Evolutionary conservation across 1,140 invertebrate species (phyloP).

Genomic region (Xylocopa sonorina): DNA sequence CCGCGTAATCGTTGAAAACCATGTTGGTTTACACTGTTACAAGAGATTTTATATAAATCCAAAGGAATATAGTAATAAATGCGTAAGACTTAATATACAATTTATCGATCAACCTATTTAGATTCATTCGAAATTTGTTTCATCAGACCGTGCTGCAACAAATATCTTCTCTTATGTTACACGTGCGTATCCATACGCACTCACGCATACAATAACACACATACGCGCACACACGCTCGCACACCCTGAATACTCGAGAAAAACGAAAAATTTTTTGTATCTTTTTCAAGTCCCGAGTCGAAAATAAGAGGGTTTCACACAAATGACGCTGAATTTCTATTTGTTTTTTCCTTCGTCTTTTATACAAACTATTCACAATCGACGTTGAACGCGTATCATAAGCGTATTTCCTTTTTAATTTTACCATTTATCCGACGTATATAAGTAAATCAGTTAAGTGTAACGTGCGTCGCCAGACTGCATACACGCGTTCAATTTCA

Average conservation of each 20-base stretch:
- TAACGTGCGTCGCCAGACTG: slow-evolving; percentile 6
- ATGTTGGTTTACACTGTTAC: slow-evolving; percentile 44
- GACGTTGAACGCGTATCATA: slow-evolving; percentile 22
- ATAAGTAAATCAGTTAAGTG: not conserved
- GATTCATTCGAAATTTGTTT: slow-evolving; percentile 3
- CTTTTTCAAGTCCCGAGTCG: slow-evolving; percentile 7
- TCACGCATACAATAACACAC: slow-evolving; percentile 24
- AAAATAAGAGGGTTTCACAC: slow-evolving; percentile 28
- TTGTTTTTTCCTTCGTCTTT: not conserved
- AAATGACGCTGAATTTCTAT: not conserved
- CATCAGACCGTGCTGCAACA: slow-evolving; percentile 7
- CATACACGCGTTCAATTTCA: slow-evolving; percentile 18
- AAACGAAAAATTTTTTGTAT: slow-evolving; percentile 4
- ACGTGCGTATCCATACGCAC: slow-evolving; percentile 24
- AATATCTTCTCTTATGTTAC: slow-evolving; percentile 40
- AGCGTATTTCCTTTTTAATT: slow-evolving; percentile 26
- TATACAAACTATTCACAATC: slow-evolving; percentile 36
- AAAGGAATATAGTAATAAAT: slow-evolving; percentile 52
- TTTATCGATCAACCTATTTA: slow-evolving; percentile 18
- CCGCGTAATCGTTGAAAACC: slow-evolving; percentile 10
- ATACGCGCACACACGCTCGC: not conserved
- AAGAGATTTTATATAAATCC: slow-evolving; percentile 47
- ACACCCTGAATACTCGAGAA: slow-evolving; percentile 23
- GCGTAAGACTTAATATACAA: slow-evolving; percentile 47
- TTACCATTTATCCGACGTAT: not conserved